Evolutionary conservation across 2,888 invertebrate species (phyloP), one percentile per base, ranked within the genome.

Genomic region (Drosophila conformis): DNA sequence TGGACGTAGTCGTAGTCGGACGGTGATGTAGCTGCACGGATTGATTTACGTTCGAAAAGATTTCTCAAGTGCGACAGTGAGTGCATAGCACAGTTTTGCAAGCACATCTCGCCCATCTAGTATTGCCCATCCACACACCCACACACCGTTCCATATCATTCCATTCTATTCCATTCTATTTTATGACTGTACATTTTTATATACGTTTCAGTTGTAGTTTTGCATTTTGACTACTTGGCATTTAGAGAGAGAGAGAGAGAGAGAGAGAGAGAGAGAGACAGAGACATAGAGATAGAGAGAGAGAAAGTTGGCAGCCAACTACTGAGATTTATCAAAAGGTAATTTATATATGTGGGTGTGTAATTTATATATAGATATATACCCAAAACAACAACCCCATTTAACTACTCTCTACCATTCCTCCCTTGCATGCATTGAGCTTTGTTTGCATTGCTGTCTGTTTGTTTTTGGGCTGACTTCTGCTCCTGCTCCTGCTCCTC

Each of bases 291-390:
- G 11, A 48, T 29, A 53, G 15, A 29, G 27, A 51, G 15, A 6
- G 36, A 11, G 38, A 56, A 21, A 40, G 65, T 51, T n/a, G 56
- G 38, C 56, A 35, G 68, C 52, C 83, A 83, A 90, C 87, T 89
- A 85, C 92, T 91, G 87, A 92, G 92, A 93, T 92, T 93, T 92
- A 93, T 93, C 93, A 93, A 92, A 92, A 92, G 93, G 92, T 93
- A 92, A 93, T 92, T 92, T 93, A 92, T 92, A 91, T 91, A 91
- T 91, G 89, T 80, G 88, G 72, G 73, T 80, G 86, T 76, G 73
- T 77, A 74, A 80, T 87, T 88, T 89, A 87, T 89, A 83, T 76
- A 80, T 80, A 80, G 72, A 80, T 77, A 69, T 78, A 74, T 33
- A 59, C 49, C 51, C 36, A 18, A 25, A 21, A 25, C 25, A 46